phyloP scores from a whole-genome alignment of 2,797 vertebrate genomes.

The Trematomus bernacchii region DNA sequence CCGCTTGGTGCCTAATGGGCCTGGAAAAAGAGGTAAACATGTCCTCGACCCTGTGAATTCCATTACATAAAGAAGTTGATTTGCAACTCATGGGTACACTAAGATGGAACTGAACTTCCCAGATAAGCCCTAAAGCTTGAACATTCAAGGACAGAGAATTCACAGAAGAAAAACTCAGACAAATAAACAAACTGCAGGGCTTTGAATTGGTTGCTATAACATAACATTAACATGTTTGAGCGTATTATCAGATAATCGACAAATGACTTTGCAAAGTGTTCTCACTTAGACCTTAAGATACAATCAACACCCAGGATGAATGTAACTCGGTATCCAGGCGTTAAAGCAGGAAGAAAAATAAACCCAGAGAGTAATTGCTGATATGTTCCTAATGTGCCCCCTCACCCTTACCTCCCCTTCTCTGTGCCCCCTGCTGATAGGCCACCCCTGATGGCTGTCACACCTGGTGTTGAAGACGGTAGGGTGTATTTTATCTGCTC shows the following conservation, averaged over 20 bases:
- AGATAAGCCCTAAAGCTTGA: conserved; percentile 57
- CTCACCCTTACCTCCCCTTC: conserved; percentile 80
- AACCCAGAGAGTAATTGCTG: conserved; percentile 85
- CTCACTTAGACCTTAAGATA: conserved; percentile 69
- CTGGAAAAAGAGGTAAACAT: conserved; percentile 86
- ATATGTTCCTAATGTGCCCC: conserved; percentile 88
- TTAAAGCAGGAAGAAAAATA: conserved; percentile 85
- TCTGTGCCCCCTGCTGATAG: conserved; percentile 82
- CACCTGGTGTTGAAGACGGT: conserved; percentile 86
- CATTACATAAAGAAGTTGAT: conserved; percentile 82
- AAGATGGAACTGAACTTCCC: conserved; percentile 57
- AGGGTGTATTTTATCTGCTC: conserved; percentile 87
- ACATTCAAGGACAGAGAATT: conserved; percentile 49
- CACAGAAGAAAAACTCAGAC: conserved; percentile 32
- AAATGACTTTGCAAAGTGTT: conserved; percentile 72
- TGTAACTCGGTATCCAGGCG: conserved; percentile 77
- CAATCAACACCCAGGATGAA: conserved; percentile 75
- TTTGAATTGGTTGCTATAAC: conserved; percentile 42
- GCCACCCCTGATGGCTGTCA: conserved; percentile 87
- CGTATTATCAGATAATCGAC: conserved; percentile 71
- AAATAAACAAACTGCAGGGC: conserved; percentile 62
- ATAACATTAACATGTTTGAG: conserved; percentile 55
- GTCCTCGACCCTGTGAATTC: conserved; percentile 82
- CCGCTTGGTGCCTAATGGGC: conserved; percentile 80
- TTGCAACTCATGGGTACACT: conserved; percentile 66